A percentile compares a stretch with the other conserved stretches of the same genome.
Evolutionary conservation across 1,140 invertebrate genomes (phyloP).

Genomic region (Whitmania pigra): DNA sequence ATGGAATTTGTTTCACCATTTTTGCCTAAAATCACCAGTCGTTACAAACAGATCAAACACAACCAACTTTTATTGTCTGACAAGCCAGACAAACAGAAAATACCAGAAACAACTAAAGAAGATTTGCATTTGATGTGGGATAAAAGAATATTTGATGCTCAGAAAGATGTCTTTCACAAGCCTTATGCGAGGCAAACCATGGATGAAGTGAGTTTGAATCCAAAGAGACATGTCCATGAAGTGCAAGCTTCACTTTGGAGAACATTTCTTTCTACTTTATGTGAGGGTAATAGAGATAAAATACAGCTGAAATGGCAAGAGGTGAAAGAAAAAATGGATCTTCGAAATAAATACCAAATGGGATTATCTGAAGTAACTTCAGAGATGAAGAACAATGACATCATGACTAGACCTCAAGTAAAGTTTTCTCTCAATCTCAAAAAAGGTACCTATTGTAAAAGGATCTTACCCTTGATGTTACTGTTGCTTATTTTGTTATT

Average conservation of each 20-base stretch:
- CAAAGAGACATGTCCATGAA: background rate
- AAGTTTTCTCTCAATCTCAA: constrained; percentile 30
- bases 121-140: constrained; percentile 12
- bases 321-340: constrained; percentile 2
- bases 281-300: background rate
- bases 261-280: background rate
- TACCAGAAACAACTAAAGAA: background rate
- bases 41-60: background rate
- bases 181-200: background rate
- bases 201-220: background rate
- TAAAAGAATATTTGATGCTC: constrained; percentile 9
- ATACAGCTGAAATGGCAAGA: background rate
- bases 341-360: background rate
- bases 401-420: constrained; percentile 28
- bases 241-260: no score
- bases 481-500: no score
- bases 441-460: constrained; percentile 13
- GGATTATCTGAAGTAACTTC: constrained; percentile 29
- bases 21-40: background rate
- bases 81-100: background rate
- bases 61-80: background rate
- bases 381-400: constrained; percentile 28
- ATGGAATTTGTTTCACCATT: background rate
- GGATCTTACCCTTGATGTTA: no score
- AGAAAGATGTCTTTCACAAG: background rate